Evolutionary conservation across 2,113 vertebrate species (phyloP).

Genomic region (Rhagologus leucostigma): DNA sequence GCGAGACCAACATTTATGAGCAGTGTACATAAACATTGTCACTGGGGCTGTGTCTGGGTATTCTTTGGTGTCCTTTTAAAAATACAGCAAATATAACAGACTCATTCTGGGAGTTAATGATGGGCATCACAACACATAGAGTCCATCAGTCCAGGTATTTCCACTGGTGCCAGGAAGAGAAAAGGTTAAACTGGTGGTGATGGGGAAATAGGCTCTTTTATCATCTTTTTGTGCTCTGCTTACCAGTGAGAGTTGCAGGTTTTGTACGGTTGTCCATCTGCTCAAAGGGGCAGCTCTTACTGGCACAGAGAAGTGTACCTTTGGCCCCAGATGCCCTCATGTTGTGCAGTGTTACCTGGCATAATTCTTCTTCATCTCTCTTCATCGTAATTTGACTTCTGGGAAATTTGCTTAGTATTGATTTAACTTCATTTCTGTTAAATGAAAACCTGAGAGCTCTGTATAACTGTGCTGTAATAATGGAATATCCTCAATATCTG

Average conservation of each 20-base stretch:
- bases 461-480: not conserved
- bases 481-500: not conserved
- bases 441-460: not conserved
- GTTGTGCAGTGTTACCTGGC: not conserved
- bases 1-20: not conserved
- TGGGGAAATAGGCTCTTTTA: not conserved
- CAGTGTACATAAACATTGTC: accelerated
- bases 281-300: not conserved
- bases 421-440: not conserved
- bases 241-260: not conserved
- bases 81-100: not conserved
- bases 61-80: not conserved
- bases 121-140: accelerated
- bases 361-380: not conserved
- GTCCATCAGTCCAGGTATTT: not conserved
- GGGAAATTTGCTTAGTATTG: conserved; percentile 9
- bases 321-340: not conserved
- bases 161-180: not conserved
- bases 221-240: not conserved
- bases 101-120: not conserved
- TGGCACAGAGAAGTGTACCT: not conserved
- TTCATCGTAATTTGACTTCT: not conserved
- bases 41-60: not conserved
- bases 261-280: not conserved
- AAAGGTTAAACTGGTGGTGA: not conserved